These are phyloP conservation scores for Eilema caniola DNA, from an alignment of 2,888 invertebrate species.

Conservation along the genomic window DNA sequence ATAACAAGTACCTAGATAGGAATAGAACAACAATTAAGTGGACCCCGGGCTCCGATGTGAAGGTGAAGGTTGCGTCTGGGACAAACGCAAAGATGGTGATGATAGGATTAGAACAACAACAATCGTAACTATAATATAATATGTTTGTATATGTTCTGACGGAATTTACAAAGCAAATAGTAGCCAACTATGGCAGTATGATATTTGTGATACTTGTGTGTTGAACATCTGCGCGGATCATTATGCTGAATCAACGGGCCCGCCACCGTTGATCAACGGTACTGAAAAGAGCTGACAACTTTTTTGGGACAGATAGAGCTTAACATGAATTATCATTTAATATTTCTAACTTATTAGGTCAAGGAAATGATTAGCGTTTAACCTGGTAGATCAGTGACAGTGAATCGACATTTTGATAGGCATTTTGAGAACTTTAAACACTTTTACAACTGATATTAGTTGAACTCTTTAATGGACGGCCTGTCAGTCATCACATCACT, in stretches of 20 bases:
- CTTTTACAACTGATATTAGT: conserved; percentile 35
- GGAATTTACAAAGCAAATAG: conserved; percentile 56
- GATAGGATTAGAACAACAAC: background rate
- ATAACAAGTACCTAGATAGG: background rate
- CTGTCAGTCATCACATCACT: conserved; percentile 41
- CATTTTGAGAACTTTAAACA: conserved; percentile 44
- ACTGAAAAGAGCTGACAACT: conserved; percentile 55
- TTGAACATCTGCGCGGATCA: conserved; percentile 58
- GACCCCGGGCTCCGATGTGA: no score
- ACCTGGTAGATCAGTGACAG: conserved; percentile 25
- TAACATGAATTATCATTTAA: conserved; percentile 40
- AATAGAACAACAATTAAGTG: background rate
- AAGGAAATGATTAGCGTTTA: conserved; percentile 24
- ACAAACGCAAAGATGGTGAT: no score
- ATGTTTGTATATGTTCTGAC: conserved; percentile 38
- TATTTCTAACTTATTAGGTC: conserved; percentile 36
- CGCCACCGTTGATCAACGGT: conserved; percentile 62
- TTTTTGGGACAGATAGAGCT: conserved; percentile 64
- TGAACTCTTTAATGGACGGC: conserved; percentile 44
- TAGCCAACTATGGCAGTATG: conserved; percentile 61
- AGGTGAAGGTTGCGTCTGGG: no score
- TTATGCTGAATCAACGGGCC: conserved; percentile 59
- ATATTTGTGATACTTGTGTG: conserved; percentile 65
- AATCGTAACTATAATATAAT: conserved; percentile 30
- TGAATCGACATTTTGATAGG: conserved; percentile 41